These are phyloP conservation scores for Vultur gryphus DNA, from an alignment of 2,797 vertebrate genomes.

Conservation along the genomic window DNA sequence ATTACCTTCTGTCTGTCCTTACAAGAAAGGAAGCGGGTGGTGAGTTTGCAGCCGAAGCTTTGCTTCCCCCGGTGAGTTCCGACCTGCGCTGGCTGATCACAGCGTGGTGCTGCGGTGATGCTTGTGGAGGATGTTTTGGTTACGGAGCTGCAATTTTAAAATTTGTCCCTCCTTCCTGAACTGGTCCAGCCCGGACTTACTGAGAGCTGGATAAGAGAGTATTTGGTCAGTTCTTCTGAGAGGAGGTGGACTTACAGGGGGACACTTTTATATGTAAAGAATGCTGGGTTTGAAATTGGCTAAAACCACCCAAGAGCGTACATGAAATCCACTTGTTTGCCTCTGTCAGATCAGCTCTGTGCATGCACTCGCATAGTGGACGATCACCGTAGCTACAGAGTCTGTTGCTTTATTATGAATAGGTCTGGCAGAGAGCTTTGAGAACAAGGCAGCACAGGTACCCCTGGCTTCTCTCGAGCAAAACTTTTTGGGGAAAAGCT, in stretches of 20 bases:
- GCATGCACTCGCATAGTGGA: rapidly evolving
- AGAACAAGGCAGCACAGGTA: rapidly evolving
- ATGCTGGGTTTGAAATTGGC: neutral
- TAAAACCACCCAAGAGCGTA: neutral
- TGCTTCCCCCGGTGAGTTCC: neutral
- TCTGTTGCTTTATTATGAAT: neutral
- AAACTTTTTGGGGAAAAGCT: neutral
- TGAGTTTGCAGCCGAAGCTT: neutral
- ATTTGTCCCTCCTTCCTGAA: neutral
- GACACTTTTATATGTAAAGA: too few species aligned
- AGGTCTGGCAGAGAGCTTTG: neutral
- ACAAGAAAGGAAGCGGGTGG: rapidly evolving
- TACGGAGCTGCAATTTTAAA: neutral
- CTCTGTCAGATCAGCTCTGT: neutral
- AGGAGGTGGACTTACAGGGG: neutral
- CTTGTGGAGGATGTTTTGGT: neutral
- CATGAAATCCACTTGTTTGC: rapidly evolving
- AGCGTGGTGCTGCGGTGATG: rapidly evolving
- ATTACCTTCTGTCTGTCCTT: neutral
- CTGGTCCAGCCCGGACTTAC: neutral
- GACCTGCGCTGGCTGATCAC: rapidly evolving
- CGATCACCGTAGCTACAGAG: neutral
- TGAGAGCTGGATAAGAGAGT: neutral
- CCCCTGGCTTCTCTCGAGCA: neutral
- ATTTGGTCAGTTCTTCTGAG: neutral